These are phyloP conservation scores for Cephus runcator DNA, from an alignment of 2,888 invertebrate genomes.

Conservation along the genomic window DNA sequence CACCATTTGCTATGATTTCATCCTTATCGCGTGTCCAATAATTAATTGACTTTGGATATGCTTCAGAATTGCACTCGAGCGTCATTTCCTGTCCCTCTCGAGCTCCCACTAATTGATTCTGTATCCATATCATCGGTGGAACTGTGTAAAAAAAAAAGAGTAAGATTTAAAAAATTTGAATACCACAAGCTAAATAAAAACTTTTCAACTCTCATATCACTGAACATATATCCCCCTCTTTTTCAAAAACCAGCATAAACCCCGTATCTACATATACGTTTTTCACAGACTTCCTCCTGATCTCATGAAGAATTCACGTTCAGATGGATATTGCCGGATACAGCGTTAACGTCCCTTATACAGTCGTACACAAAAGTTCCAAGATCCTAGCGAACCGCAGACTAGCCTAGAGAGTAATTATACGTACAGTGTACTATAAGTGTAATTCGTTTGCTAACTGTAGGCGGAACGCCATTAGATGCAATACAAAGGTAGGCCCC, in stretches of 20 bases:
- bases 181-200: neutral
- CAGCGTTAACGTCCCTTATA: neutral
- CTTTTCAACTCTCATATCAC: neutral
- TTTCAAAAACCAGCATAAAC: neutral
- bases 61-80: slow-evolving; percentile 85
- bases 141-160: slow-evolving; percentile 68
- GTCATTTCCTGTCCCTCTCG: slow-evolving; percentile 79
- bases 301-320: neutral
- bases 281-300: neutral
- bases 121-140: slow-evolving; percentile 86
- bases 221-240: neutral
- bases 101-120: slow-evolving; percentile 85
- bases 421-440: slow-evolving; percentile 88
- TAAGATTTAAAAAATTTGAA: neutral
- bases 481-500: slow-evolving; percentile 82
- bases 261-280: neutral
- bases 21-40: slow-evolving; percentile 84
- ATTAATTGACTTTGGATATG: slow-evolving; percentile 87
- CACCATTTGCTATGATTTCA: slow-evolving; percentile 82
- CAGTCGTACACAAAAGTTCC: neutral
- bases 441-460: slow-evolving; percentile 89
- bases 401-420: slow-evolving; percentile 24
- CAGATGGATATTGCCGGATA: neutral
- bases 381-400: neutral
- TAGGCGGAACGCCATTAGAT: slow-evolving; percentile 87